A percentile compares a stretch with the other conserved stretches of the same genome.
phyloP scores from a whole-genome alignment of 1,140 invertebrate species.

The Eubasilissa regina region DNA sequence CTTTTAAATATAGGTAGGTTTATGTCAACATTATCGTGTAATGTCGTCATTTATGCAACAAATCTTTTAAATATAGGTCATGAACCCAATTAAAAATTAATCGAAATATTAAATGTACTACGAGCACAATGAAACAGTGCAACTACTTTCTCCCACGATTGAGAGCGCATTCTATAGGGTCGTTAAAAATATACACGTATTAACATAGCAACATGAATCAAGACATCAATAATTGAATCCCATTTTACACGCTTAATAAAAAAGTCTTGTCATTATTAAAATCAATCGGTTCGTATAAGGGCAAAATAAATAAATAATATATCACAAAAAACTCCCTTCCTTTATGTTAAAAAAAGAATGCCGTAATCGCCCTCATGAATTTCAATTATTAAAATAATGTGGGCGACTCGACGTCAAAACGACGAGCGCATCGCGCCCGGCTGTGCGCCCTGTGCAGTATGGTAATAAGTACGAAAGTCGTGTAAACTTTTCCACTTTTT shows the following conservation, averaged over 20 bases:
- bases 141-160: no score
- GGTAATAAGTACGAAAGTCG: slow-evolving; percentile 37
- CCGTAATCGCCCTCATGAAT: slow-evolving; percentile 55
- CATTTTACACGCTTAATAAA: slow-evolving; percentile 7
- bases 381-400: slow-evolving; percentile 58
- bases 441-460: slow-evolving; percentile 32
- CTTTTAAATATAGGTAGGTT: neutral
- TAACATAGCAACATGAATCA: neutral
- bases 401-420: slow-evolving; percentile 39
- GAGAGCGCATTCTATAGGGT: no score
- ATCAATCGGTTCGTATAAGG: slow-evolving; percentile 42
- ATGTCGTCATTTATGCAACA: no score
- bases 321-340: slow-evolving; percentile 28
- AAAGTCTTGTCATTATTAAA: slow-evolving; percentile 35
- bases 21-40: neutral
- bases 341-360: slow-evolving; percentile 41
- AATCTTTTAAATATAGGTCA: no score
- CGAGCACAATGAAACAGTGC: no score
- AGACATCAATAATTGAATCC: neutral
- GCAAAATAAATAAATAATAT: slow-evolving; percentile 44
- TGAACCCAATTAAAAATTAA: no score
- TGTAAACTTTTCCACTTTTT: slow-evolving; percentile 8
- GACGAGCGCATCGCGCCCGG: neutral
- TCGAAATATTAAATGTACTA: no score
- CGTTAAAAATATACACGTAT: no score